Evolutionary conservation across 2,113 vertebrate genomes (phyloP), one percentile per base, ranked within the genome.

Genomic region (Prionailurus viverrinus): DNA sequence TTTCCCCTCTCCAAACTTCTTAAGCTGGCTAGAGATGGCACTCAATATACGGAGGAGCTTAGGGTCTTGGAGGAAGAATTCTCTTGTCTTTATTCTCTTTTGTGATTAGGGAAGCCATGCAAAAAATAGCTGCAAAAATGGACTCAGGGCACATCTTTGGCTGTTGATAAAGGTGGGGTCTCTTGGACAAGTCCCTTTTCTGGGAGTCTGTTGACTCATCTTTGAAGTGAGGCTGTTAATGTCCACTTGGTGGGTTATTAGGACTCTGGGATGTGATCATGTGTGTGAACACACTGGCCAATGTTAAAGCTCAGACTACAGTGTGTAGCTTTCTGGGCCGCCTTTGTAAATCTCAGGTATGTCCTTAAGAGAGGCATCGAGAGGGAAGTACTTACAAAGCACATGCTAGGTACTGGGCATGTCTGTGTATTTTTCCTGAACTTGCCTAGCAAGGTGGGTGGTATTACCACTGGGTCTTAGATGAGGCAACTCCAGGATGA

Each of bases 1-100:
- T 9, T 61, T 61, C 58, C 21, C 58, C 58, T 61, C 41, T 96
- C 65, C 68, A 85, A 66, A 97, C 41, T 74, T 95, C 82, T 53
- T 21, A 82, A 73, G 61, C 55, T 81, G 58, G 61, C 48, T 63
- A 53, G 74, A 63, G 45, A 41, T 61, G 45, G 15, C 0, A 53
- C 31, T 25, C 36, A 45, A 36, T 33, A 25, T 29, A 21, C 31
- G 11, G 65, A 55, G 23, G 9, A 25, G 16, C 66, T 94, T 16
- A 48, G 51, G 19, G 11, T 95, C 4, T 74, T 23, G 53, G 79
- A 61, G 31, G 39, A 85, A 27, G 5, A 53, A 12, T 71, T 39
- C 36, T 89, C 19, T 16, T 89, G 33, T 90, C 23, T 87, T 19
- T 18, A 61, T 48, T 48, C 27, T 48, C 11, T 29, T 4, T 48